Conservation (phyloP, 1,140 invertebrate species). For the Scaptomyza hsui region DNA sequence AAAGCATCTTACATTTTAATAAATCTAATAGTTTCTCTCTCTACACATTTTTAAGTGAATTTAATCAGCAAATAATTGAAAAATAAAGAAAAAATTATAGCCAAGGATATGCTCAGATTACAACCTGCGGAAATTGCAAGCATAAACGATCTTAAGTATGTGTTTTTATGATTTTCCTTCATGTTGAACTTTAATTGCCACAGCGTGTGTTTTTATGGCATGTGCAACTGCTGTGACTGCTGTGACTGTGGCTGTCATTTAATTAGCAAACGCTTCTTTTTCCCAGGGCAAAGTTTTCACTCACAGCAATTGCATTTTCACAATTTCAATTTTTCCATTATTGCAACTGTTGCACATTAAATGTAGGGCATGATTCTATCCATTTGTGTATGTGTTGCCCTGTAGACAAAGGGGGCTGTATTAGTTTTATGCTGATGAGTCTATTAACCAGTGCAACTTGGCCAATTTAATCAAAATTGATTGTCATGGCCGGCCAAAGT, state of each 20-base stretch:
- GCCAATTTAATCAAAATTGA: constrained; percentile 63
- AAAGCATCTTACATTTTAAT: neutral
- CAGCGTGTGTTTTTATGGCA: neutral
- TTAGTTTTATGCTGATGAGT: neutral
- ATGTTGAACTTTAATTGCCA: too few relatives aligned
- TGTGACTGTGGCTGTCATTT: neutral
- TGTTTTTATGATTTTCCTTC: too few relatives aligned
- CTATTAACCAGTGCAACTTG: constrained; percentile 13
- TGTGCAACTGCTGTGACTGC: neutral
- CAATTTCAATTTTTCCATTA: neutral
- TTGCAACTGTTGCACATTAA: constrained; percentile 11
- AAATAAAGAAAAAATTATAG: too few relatives aligned
- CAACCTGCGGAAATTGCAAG: too few relatives aligned
- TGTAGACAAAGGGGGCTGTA: neutral
- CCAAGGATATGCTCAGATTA: too few relatives aligned
- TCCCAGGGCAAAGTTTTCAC: constrained; percentile 9
- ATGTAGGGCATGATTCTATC: constrained; percentile 9
- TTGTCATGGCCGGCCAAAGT: constrained; percentile 33
- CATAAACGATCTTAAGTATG: too few relatives aligned
- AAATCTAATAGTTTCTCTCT: too few relatives aligned
- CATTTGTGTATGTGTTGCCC: neutral
- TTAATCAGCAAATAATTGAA: too few relatives aligned
- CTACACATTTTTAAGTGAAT: too few relatives aligned
- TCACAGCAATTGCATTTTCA: constrained; percentile 17
- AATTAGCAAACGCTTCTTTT: constrained; percentile 4